Evolutionary conservation across 1,140 invertebrate species (phyloP), one percentile per base, ranked within the genome.

Genomic region (Psilanteris sp.): DNA sequence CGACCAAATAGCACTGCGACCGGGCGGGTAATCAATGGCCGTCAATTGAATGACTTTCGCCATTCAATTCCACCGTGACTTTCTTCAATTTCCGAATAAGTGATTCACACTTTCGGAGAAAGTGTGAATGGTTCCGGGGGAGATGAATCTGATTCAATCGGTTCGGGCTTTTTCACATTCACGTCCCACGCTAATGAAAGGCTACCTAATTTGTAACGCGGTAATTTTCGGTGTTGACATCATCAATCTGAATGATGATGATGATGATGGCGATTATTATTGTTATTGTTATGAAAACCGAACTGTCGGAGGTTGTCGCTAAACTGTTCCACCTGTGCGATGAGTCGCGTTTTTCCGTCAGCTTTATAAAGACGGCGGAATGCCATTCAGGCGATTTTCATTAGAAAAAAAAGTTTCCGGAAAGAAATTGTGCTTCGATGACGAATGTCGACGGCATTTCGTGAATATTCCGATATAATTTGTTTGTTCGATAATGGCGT

Each of bases 221-320:
- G 32, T 37, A 39, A 10, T 54, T 18, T 9, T 18, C 44, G 4
- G 22, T 37, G 27, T 34, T 18, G 11, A 39, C 22, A 14, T 24
- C 52, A 20, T 57, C 22, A 29, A 57, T 43, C 52, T 31, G 6
- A 54, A 54, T 54, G 8, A n/a, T n/a, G n/a, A n/a, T n/a, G n/a
- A n/a, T n/a, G n/a, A n/a, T n/a, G n/a, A n/a, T n/a, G n/a, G n/a
- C n/a, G n/a, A n/a, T n/a, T n/a, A n/a, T n/a, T n/a, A n/a, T n/a
- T n/a, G n/a, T n/a, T n/a, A 54, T 27, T 8, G 43, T 41, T 31
- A 41, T 16, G 26, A 41, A 37, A 31, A 43, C 13, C 22, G 39
- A 14, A 1, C 22, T 4, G 2, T 24, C 0, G 6, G 24, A 29
- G 9, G 9, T 18, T 39, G 46, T 54, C 22, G 24, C 18, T 44